Evolutionary conservation across 2,888 invertebrate genomes (phyloP), one percentile per base, ranked within the genome.

Genomic region (Pristionchus maxplancki): DNA sequence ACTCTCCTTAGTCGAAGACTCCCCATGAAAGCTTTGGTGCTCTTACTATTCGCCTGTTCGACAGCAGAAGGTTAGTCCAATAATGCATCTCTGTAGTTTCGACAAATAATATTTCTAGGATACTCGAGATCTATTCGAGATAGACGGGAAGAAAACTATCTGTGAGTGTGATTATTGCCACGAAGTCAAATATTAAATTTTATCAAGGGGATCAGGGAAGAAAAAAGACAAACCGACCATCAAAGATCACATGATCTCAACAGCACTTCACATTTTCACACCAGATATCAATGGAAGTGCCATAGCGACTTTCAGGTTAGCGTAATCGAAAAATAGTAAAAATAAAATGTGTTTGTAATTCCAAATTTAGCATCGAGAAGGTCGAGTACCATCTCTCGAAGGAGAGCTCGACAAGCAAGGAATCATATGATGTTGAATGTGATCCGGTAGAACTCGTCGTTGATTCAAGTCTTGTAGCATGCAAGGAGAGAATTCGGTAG

Each of bases 401-500:
- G 11, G 28, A 44, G 13, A 78, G 0, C 15, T 28, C 78, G 15
- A 44, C 20, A 13, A 37, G 15, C 48, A 78, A 78, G 48, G 44
- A 48, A 24, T 24, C 40, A 0, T 78, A 78, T 28, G 48, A 78
- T 44, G 48, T 78, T 24, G 78, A 44, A 4, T 78, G 78, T 20
- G 28, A 48, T 28, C 44, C 78, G 15, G 15, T 78, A 28, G 78
- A 78, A 6, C 44, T 78, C 44, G 44, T 78, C 17, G 17, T 48
- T 20, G 78, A 40, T 1, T n/a, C 44, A 8, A 78, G 44, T n/a
- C n/a, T 78, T 6, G 11, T 44, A 28, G 37, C 78, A 15, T 78
- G 78, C 48, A 78, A 78, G n/a, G 78, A 78, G 28, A 78, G 44
- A 28, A 78, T 78, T n/a, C 44, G 78, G 78, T n/a, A 48, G 24